Evolutionary conservation across 2,888 invertebrate genomes (phyloP), one percentile per base, ranked within the genome.

Genomic region (Conistra vaccinii): DNA sequence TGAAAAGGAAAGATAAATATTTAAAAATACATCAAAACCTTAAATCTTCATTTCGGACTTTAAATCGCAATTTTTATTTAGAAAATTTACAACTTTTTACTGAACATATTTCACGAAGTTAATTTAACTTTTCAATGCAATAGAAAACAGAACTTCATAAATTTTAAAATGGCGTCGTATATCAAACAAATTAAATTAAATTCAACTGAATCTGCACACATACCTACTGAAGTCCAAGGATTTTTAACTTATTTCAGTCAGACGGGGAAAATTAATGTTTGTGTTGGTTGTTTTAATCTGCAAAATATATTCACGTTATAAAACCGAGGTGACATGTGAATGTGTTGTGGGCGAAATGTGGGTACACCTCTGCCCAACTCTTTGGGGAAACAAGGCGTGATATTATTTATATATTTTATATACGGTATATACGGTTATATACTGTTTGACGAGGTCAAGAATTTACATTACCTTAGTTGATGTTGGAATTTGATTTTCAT

Each of bases 81-180:
- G 9, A 39, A n/a, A 35, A 20, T 23, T 1, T 26, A 20, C 7
- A 29, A 12, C 1, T 39, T 26, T 67, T 57, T 39, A 9, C 5
- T 4, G 20, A 39, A 26, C 6, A 20, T 7, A 55, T 26, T 68
- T 29, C 14, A 23, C 9, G 3, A 23, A 39, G 5, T 39, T 23
- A 29, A 39, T 55, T 67, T 48, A 69, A 72, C 51, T 61, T 73
- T 80, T 58, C 32, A 72, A 17, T 62, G 57, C n/a, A 58, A 26
- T 51, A 39, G 26, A 78, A 63, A 60, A 51, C 9, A 45, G n/a
- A 60, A 63, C 39, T 55, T 65, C 32, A 53, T 29, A 14, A 14
- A 48, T 29, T 63, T 63, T n/a, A n/a, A 48, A 48, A 67, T 39
- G 23, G 14, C 9, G 2, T 14, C 14, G 14, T 60, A 55, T 17